These are phyloP conservation scores for Gobiocypris rarus DNA, from an alignment of 2,113 vertebrate species.

Conservation along the genomic window DNA sequence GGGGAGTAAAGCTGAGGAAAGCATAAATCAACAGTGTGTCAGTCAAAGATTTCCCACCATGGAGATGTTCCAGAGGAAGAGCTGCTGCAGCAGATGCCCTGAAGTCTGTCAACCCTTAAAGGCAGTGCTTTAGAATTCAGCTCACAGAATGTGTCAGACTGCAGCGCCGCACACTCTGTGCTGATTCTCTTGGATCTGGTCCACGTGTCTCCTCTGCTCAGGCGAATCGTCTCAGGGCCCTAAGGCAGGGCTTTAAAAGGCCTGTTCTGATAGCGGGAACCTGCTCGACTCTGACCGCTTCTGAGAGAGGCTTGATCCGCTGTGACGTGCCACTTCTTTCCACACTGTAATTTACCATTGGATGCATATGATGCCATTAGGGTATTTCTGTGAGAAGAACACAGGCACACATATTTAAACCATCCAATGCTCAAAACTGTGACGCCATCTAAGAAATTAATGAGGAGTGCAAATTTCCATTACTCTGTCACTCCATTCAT, in stretches of 20 bases:
- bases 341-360: neutral
- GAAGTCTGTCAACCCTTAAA: constrained; percentile 11
- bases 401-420: neutral
- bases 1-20: constrained; percentile 7
- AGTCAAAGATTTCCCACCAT: constrained; percentile 31
- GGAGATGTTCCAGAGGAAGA: constrained; percentile 21
- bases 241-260: constrained; percentile 39
- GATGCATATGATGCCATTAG: neutral
- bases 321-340: neutral
- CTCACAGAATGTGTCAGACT: constrained; percentile 37
- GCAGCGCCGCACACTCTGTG: neutral
- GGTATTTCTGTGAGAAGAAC: neutral
- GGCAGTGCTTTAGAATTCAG: constrained; percentile 12
- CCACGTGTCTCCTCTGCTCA: constrained; percentile 40
- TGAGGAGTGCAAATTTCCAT: neutral
- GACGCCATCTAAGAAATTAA: neutral
- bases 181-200: constrained; percentile 35
- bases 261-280: constrained; percentile 22
- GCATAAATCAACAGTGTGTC: constrained; percentile 3
- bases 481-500: neutral
- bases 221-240: constrained; percentile 3
- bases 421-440: neutral
- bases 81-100: constrained; percentile 3
- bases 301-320: constrained; percentile 25
- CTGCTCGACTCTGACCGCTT: constrained; percentile 29